phyloP scores from a whole-genome alignment of 1,140 invertebrate species.

The Drosophila arawakana region DNA sequence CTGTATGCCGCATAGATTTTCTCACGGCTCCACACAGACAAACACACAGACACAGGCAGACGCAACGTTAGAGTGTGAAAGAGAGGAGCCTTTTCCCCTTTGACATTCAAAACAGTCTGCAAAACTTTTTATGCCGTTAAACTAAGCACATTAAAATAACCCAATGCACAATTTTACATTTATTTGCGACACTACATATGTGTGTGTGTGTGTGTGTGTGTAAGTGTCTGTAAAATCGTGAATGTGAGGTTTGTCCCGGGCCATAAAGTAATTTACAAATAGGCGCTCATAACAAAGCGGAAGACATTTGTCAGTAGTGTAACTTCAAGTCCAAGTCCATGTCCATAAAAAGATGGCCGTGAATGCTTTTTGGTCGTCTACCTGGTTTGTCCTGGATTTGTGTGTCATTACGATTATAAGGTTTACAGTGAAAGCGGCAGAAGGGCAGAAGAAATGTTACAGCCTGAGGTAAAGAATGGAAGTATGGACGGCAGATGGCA shows the following conservation, averaged over 20 bases:
- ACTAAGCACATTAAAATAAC: slow-evolving; percentile 45
- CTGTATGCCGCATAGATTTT: slow-evolving; percentile 82
- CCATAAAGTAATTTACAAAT: slow-evolving; percentile 79
- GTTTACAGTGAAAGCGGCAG: slow-evolving; percentile 64
- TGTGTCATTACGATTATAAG: slow-evolving; percentile 59
- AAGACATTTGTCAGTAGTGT: slow-evolving; percentile 22
- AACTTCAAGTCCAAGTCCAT: neutral
- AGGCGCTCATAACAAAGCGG: slow-evolving; percentile 58
- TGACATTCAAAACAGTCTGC: slow-evolving; percentile 2
- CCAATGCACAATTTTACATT: slow-evolving; percentile 24
- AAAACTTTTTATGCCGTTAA: slow-evolving; percentile 5
- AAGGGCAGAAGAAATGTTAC: slow-evolving; percentile 32
- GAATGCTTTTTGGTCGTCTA: slow-evolving; percentile 23
- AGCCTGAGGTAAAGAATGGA: slow-evolving; percentile 27
- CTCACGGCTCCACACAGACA: slow-evolving; percentile 61
- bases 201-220: neutral
- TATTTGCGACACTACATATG: slow-evolving; percentile 48
- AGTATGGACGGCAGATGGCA: slow-evolving; percentile 22
- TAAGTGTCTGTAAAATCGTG: neutral
- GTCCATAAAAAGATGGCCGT: slow-evolving; percentile 6
- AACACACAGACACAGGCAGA: slow-evolving; percentile 5
- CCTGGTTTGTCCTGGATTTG: slow-evolving; percentile 47
- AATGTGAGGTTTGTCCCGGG: slow-evolving; percentile 18
- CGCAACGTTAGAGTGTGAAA: neutral
- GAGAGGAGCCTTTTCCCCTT: slow-evolving; percentile 1